phyloP scores from a whole-genome alignment of 1,140 invertebrate species.

The Drosophila pectinifera region DNA sequence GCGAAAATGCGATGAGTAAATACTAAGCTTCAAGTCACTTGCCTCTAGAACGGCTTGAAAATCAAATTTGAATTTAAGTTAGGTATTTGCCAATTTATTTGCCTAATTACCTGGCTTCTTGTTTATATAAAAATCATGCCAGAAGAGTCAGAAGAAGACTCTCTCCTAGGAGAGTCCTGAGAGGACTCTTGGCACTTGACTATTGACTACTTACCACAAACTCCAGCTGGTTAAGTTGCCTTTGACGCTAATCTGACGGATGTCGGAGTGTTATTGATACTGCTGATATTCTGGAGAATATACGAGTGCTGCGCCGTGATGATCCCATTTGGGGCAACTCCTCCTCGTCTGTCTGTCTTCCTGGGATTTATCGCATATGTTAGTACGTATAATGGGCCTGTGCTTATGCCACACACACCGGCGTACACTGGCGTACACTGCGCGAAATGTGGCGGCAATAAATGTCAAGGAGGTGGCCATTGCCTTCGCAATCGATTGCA shows the following conservation, averaged over 20 bases:
- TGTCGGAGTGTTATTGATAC: conserved; percentile 6
- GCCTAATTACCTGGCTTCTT: too few relatives aligned
- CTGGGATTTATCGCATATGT: conserved; percentile 30
- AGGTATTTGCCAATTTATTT: neutral
- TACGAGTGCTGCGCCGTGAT: neutral
- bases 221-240: neutral
- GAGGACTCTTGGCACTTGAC: too few relatives aligned
- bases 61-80: neutral
- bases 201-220: neutral
- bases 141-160: too few relatives aligned
- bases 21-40: neutral
- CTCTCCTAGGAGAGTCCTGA: too few relatives aligned
- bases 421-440: too few relatives aligned
- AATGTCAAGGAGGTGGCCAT: neutral
- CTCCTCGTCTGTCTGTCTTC: conserved; percentile 4
- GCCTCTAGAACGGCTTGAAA: neutral
- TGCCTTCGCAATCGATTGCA: conserved; percentile 9
- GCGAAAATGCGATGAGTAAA: neutral
- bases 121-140: too few relatives aligned
- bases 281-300: neutral
- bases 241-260: neutral
- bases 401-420: conserved; percentile 19
- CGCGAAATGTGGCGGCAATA: neutral
- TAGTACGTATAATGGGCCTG: conserved; percentile 7
- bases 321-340: neutral